Evolutionary conservation across 1,140 invertebrate genomes (phyloP), one percentile per base, ranked within the genome.

Genomic region (Nasonia longicornis): DNA sequence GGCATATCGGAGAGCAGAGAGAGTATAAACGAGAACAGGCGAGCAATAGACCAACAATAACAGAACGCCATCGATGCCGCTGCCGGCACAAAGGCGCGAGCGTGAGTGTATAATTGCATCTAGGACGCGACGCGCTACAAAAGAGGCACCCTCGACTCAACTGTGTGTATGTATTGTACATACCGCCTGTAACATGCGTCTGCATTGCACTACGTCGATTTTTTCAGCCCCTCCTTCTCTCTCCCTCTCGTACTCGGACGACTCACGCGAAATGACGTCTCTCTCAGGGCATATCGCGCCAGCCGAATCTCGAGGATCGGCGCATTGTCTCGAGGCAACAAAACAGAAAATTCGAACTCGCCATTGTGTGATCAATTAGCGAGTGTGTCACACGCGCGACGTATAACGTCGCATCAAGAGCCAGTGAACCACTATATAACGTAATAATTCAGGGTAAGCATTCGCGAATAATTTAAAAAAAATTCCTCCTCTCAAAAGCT

Each of bases 261-360:
- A 80, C 82, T 84, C 69, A 75, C 72, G 38, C 38, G 75, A 83
- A 80, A 83, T 84, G 79, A 84, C 83, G 85, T 70, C 31, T 70
- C 67, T 31, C 10, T 45, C 7, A 20, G 2, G 58, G 35, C 35
- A 16, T 77, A 70, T 80, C 79, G 22, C 66, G 35, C 22, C 26
- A 0, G 12, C 6, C 45, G 75, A 84, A 86, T 85, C 75, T 85
- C 85, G 45, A 83, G 81, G 84, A 88, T 88, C 85, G 16, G 14
- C 84, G 83, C 86, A 86, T 91, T 91, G 89, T 90, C 90, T 90
- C 87, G 89, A 90, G 89, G 89, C 87, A 91, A 90, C 89, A 90
- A 90, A 91, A 90, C 87, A 89, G 89, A 90, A 90, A 90, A 91
- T 85, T 86, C 86, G 86, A 86, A 26, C 77, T 75, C 77, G 83